Evolutionary conservation across 1,140 invertebrate genomes (phyloP), one percentile per base, ranked within the genome.

Genomic region (Solenopsis invicta): DNA sequence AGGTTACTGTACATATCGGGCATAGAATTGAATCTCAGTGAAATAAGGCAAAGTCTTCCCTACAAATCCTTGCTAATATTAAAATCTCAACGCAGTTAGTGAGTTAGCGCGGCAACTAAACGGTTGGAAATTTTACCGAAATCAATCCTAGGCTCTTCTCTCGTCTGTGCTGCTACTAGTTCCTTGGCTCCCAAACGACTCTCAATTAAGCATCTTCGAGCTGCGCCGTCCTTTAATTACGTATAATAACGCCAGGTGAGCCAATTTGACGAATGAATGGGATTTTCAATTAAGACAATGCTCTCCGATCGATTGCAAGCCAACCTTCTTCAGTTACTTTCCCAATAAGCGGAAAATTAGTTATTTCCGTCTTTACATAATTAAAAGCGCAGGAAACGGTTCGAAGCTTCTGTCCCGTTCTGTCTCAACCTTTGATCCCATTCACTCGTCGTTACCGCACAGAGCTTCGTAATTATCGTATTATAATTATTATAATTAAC

Each of bases 401-500:
- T n/a, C n/a, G n/a, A n/a, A 77, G 18, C 50, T 74, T 54, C 54
- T n/a, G 37, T 74, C 10, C 54, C 24, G 5, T 29, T 50, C 41
- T 41, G n/a, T 5, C 41, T 8, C 41, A 50, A 34, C 4, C 45
- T 66, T n/a, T 50, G 66, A 66, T 66, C 76, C 61, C 59, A 78
- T 78, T 78, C 21, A 66, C 59, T 77, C 56, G 52, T 64, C 21
- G 61, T 48, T 78, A 50, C 16, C 18, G 24, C 24, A 62, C 16
- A 45, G 45, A 52, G 41, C 12, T 66, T 50, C 10, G 29, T 50
- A n/a, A 62, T 77, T 48, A 37, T 41, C 16, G 12, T 41, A 75
- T 41, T 62, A 75, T 41, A 45, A 76, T 76, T 76, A 64, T 64
- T 78, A 66, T 29, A 78, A 78, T 52, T 78, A 66, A 41, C 45